Evolutionary conservation across 2,888 invertebrate species (phyloP), one percentile per base, ranked within the genome.

Genomic region (Oxystoma pomonae): DNA sequence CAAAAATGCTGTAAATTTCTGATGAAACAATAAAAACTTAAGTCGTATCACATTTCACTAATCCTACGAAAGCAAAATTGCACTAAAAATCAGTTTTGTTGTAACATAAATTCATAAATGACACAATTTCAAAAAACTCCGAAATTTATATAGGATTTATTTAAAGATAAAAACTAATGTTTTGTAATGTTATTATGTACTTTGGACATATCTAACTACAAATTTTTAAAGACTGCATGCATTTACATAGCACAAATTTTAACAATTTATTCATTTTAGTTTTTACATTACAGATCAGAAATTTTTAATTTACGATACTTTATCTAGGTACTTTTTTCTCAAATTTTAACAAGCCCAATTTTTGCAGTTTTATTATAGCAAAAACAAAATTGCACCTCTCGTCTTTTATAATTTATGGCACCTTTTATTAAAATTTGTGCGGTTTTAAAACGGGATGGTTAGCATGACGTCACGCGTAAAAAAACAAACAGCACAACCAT

Each of bases 161-260:
- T 68, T 70, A 69, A 61, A 59, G 57, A 66, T 70, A 70, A 68
- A 64, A 68, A 68, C 68, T 68, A 70, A 71, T 64, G 65, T 71
- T 65, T 63, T 65, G 61, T 68, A 64, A 65, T 59, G 67, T 67
- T 69, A 65, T 70, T 73, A 73, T 74, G 73, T 77, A 76, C 74
- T 78, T 76, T 78, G 76, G 78, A 78, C 77, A 78, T 77, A 76
- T 72, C 79, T 79, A 80, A 69, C 78, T 79, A 78, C 76, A 71
- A 35, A 66, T 70, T 73, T 72, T 71, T 70, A 67, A 74, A 75
- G 77, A 73, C 72, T 73, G 75, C 78, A 80, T 78, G 79, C 79
- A 78, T 77, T 71, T 80, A 79, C 77, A 78, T 74, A 76, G 79
- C 79, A 79, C 76, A 78, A 72, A 7, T 35, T 35, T 35, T 35